Evolutionary conservation across 2,797 vertebrate species (phyloP), one percentile per base, ranked within the genome.

Genomic region (Moxostoma hubbsi): DNA sequence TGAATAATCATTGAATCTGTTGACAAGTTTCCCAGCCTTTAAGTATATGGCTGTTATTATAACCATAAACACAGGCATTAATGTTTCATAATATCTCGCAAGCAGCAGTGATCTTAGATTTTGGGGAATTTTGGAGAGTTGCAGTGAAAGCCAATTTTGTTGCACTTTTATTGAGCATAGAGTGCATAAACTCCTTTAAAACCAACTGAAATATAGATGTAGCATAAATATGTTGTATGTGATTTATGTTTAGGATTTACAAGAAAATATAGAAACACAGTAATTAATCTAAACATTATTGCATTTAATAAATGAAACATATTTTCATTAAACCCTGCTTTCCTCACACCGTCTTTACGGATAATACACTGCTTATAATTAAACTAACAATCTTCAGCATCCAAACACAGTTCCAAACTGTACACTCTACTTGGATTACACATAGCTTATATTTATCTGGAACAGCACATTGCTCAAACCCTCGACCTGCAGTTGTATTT

Each of bases 221-320:
- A 77, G 54, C 9, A 51, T 70, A 73, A 69, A 50, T 65, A 80
- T 5, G 43, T 58, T 62, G 85, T 61, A 73, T 83, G 79, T 81
- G 79, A 84, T 81, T 58, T 70, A 80, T 83, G 75, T 64, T 70
- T 51, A 82, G 49, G 36, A 88, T 83, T 88, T 54, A 57, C 68
- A 73, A 73, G 66, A 82, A 73, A 80, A 81, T 79, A 84, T 87
- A 89, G 81, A 47, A 75, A 82, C 51, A 77, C 43, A 83, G 78
- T 88, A 87, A 88, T 89, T 82, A 82, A 85, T 82, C 77, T 86
- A 67, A 79, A 86, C 83, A 82, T 93, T 93, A 93, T 93, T 93
- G 91, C 92, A 88, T 91, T 88, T 86, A 54, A 85, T 88, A 63
- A 84, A 86, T 86, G 47, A 69, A 83, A 87, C 70, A 5, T 68